Percentiles rank a stretch among this genome's conserved stretches.
Conservation (phyloP, 2,113 vertebrate genomes). For the Cygnus atratus region DNA sequence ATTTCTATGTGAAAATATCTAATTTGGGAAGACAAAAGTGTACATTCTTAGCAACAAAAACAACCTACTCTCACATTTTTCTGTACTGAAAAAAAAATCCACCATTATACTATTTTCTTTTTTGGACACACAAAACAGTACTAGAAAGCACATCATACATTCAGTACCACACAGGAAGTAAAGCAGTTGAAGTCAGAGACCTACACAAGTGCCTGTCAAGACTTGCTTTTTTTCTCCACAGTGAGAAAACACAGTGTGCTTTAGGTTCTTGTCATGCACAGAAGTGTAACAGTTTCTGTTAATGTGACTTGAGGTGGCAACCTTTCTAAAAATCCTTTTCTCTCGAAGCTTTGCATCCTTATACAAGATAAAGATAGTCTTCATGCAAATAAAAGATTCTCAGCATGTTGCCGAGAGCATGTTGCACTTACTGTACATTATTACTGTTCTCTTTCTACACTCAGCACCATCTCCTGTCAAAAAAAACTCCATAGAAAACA, state of each 20-base stretch:
- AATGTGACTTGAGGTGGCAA: neutral
- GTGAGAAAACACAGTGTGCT: neutral
- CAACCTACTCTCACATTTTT: neutral
- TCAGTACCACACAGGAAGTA: constrained; percentile 6
- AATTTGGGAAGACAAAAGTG: neutral
- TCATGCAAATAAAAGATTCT: neutral
- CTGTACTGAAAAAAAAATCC: neutral
- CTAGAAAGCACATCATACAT: neutral
- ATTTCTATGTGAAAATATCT: neutral
- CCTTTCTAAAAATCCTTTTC: neutral
- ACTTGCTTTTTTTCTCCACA: neutral
- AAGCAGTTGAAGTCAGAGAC: constrained; percentile 39
- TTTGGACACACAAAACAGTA: neutral
- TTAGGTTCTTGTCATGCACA: neutral
- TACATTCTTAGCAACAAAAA: neutral
- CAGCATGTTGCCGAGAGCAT: neutral
- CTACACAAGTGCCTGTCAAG: neutral
- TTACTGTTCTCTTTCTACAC: neutral
- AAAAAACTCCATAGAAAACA: neutral
- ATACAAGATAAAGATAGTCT: neutral
- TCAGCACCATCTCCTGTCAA: neutral
- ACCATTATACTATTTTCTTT: neutral
- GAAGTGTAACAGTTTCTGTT: neutral
- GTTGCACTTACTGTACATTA: neutral
- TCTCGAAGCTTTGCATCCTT: neutral